phyloP scores from a whole-genome alignment of 2,888 invertebrate genomes.

The Teinopalpus imperialis region DNA sequence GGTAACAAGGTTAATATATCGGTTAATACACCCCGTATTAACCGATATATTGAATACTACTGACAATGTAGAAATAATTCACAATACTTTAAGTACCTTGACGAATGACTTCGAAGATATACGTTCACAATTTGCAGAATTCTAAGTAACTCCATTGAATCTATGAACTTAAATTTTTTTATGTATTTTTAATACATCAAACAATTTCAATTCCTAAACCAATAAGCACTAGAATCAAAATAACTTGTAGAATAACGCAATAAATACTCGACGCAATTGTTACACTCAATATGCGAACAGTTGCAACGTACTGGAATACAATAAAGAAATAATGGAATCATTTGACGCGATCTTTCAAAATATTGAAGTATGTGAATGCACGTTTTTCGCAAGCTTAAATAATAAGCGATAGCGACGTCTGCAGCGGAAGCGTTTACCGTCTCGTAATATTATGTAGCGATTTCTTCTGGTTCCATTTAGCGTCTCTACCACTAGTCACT shows the following conservation, averaged over 20 bases:
- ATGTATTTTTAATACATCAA: background rate
- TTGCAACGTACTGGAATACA: conserved; percentile 43
- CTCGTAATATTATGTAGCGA: too few relatives aligned
- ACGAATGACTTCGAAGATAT: conserved; percentile 59
- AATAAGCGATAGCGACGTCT: conserved; percentile 34
- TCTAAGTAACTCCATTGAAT: conserved; percentile 28
- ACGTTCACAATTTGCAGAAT: conserved; percentile 45
- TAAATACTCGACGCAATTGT: conserved; percentile 30
- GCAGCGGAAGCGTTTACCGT: background rate
- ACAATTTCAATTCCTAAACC: background rate
- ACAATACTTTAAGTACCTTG: conserved; percentile 57
- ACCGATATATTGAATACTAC: conserved; percentile 31
- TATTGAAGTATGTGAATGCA: conserved; percentile 57
- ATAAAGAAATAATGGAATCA: conserved; percentile 62
- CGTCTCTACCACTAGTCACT: too few relatives aligned
- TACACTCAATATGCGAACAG: conserved; percentile 35
- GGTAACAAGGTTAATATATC: too few relatives aligned
- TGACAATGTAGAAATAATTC: conserved; percentile 39
- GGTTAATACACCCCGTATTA: too few relatives aligned
- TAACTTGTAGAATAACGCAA: conserved; percentile 1
- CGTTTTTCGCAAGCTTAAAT: conserved; percentile 37
- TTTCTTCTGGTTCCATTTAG: too few relatives aligned
- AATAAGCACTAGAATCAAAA: conserved; percentile 6
- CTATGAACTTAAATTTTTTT: conserved; percentile 8
- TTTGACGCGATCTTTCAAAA: conserved; percentile 70